Evolutionary conservation across 2,797 vertebrate species (phyloP).

Genomic region (Alectoris magna): DNA sequence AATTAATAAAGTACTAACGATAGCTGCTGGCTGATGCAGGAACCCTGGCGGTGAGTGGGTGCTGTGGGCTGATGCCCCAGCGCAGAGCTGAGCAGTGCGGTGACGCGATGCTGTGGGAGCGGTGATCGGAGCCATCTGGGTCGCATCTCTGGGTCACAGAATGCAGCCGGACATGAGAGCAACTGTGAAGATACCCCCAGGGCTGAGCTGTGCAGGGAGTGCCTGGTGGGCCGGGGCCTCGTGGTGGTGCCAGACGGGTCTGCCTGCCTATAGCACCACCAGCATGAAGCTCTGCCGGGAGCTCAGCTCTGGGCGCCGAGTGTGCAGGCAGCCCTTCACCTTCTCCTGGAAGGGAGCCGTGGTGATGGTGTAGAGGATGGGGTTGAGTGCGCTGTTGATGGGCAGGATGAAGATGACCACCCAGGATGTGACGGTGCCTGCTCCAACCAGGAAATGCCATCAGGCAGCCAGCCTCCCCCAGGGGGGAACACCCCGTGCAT

Average conservation of each 20-base stretch:
- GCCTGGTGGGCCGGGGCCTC: not conserved
- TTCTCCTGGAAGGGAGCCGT: constrained; percentile 73
- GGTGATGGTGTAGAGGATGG: constrained; percentile 77
- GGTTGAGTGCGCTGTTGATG: constrained; percentile 77
- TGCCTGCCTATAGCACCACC: not conserved
- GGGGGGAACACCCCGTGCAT: not conserved
- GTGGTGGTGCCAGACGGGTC: accelerated
- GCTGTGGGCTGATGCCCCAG: not conserved
- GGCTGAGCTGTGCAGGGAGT: not conserved
- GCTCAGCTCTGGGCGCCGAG: not conserved
- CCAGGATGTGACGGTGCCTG: constrained; percentile 76
- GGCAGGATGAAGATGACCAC: constrained; percentile 79
- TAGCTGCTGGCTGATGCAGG: not conserved
- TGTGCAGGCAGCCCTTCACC: constrained; percentile 66
- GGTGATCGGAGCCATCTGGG: not conserved
- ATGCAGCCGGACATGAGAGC: not conserved
- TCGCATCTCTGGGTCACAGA: not conserved
- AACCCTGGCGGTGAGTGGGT: accelerated
- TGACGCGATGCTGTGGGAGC: not conserved
- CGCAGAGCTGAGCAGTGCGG: not conserved
- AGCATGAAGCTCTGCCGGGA: not conserved
- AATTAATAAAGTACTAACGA: constrained; percentile 74
- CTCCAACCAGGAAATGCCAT: not conserved
- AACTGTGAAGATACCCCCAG: not conserved
- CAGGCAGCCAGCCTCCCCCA: not conserved